phyloP scores from a whole-genome alignment of 2,888 invertebrate genomes.

The Tipula confusa region DNA sequence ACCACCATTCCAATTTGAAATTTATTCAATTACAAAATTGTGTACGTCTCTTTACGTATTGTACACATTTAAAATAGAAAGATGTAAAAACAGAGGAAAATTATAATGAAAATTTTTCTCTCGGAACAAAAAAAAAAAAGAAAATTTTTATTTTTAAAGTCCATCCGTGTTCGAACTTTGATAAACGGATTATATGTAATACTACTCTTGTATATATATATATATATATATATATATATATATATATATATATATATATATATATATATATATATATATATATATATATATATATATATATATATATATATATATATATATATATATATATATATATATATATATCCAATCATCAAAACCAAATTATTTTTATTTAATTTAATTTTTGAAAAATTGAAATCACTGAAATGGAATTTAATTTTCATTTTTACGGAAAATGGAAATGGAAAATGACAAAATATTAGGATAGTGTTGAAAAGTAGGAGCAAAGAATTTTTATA shows the following conservation, averaged over 20 bases:
- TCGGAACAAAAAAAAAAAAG: background rate
- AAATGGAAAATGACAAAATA: background rate
- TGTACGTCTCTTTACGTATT: background rate
- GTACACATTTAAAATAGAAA: background rate
- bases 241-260: no score
- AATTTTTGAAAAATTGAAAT: conserved; percentile 3
- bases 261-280: no score
- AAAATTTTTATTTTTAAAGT: conserved; percentile 28
- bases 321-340: background rate
- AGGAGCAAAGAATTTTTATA: no score
- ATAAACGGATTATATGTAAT: conserved; percentile 33
- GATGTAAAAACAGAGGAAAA: conserved; percentile 8
- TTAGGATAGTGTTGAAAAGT: background rate
- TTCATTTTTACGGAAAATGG: background rate
- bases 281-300: no score
- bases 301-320: no score
- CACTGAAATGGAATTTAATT: background rate
- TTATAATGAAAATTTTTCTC: background rate
- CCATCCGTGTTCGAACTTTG: conserved; percentile 34
- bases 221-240: no score
- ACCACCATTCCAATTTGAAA: background rate
- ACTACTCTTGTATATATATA: no score
- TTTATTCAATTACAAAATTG: background rate
- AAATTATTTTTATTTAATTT: background rate
- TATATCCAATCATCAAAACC: conserved; percentile 31